Evolutionary conservation across 2,888 invertebrate species (phyloP).

Genomic region (Endomychus coccineus): DNA sequence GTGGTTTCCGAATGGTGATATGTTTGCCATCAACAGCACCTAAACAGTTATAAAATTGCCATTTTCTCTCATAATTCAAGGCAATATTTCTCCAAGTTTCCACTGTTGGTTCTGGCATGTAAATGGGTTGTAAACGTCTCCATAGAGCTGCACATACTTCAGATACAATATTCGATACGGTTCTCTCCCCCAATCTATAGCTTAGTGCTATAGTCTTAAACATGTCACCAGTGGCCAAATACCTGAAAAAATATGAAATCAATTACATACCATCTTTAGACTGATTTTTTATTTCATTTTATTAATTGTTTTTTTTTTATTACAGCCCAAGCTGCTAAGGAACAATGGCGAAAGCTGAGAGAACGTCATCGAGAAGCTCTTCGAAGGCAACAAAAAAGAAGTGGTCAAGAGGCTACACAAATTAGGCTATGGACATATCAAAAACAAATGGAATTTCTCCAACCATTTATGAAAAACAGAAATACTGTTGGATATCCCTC

Average conservation of each 20-base stretch:
- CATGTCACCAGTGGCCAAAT: constrained; percentile 11
- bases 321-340: too few relatives aligned
- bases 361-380: too few relatives aligned
- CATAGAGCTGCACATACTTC: constrained; percentile 30
- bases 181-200: constrained; percentile 17
- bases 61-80: constrained; percentile 25
- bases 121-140: constrained; percentile 23
- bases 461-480: too few relatives aligned
- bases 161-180: constrained; percentile 36
- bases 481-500: too few relatives aligned
- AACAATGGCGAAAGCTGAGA: too few relatives aligned
- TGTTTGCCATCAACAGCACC: constrained; percentile 31
- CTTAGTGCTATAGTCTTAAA: constrained; percentile 17
- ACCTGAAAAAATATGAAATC: constrained; percentile 7
- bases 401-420: too few relatives aligned
- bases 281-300: too few relatives aligned
- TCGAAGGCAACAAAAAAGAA: too few relatives aligned
- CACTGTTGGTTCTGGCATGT: constrained; percentile 21
- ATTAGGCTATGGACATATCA: too few relatives aligned
- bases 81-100: constrained; percentile 26
- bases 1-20: constrained; percentile 26
- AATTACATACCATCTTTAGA: too few relatives aligned
- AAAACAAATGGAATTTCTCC: too few relatives aligned
- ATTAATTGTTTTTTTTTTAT: too few relatives aligned
- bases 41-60: constrained; percentile 28